A percentile compares a stretch with the other conserved stretches of the same genome.
Evolutionary conservation across 2,113 vertebrate genomes (phyloP).

Genomic region (Notiomystis cincta): DNA sequence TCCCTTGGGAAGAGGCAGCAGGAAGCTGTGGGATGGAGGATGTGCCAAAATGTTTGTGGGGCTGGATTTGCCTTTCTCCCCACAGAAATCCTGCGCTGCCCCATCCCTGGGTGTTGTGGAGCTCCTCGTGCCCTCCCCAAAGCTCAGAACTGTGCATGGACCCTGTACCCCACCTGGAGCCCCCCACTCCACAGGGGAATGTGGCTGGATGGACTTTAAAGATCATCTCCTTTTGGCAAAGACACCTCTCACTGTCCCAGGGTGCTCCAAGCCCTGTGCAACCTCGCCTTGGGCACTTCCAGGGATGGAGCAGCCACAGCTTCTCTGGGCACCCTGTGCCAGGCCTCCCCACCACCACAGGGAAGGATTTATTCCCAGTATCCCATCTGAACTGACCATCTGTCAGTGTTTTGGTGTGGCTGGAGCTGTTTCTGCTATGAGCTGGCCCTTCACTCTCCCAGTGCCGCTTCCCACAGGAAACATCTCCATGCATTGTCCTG

Average conservation of each 20-base stretch:
- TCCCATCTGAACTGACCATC: background rate
- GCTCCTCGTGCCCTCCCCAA: background rate
- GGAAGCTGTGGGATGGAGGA: background rate
- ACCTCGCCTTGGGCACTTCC: accelerated
- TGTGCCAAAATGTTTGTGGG: accelerated
- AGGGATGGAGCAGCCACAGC: background rate
- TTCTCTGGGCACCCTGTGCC: background rate
- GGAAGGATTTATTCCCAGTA: background rate
- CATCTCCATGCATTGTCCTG: background rate
- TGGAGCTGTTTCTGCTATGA: background rate
- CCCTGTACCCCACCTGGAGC: background rate
- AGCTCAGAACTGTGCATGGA: accelerated
- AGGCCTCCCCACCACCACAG: background rate
- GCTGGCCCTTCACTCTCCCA: background rate
- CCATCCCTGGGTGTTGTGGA: background rate
- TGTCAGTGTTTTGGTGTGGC: background rate
- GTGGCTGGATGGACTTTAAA: background rate
- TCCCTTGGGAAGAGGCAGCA: background rate
- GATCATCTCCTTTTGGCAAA: background rate
- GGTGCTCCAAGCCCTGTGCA: accelerated
- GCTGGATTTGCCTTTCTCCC: background rate
- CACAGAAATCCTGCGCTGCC: accelerated
- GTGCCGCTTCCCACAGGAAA: accelerated
- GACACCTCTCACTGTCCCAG: background rate
- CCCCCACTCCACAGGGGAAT: accelerated